Percentiles rank a stretch among this genome's conserved stretches.
Conservation (phyloP, 2,113 vertebrate species). For the Vulpes vulpes region DNA sequence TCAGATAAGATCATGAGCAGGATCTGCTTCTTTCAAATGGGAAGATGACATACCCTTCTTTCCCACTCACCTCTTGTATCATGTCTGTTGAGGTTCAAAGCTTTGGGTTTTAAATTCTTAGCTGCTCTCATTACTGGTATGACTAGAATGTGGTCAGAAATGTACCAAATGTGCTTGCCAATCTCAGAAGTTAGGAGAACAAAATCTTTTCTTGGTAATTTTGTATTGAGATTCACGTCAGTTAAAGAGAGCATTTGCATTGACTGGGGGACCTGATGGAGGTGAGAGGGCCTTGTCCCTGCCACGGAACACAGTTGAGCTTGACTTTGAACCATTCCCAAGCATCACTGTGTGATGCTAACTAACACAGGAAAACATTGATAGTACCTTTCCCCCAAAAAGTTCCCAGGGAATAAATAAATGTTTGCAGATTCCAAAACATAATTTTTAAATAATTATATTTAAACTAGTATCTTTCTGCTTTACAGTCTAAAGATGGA, state of each 20-base stretch:
- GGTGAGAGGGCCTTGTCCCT: neutral
- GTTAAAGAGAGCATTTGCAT: neutral
- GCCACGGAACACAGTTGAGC: neutral
- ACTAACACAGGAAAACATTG: neutral
- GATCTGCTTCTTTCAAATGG: neutral
- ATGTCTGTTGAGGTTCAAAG: constrained; percentile 66
- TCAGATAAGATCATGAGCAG: neutral
- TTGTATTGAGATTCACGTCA: accelerated
- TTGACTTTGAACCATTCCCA: neutral
- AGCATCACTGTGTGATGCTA: neutral
- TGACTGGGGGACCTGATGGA: neutral
- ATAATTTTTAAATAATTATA: neutral
- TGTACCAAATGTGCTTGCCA: neutral
- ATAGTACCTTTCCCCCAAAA: neutral
- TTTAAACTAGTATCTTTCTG: neutral
- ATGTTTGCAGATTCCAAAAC: neutral
- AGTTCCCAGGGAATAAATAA: neutral
- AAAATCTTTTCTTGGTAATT: accelerated
- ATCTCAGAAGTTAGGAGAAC: neutral
- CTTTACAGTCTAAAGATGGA: neutral
- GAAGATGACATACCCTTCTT: neutral
- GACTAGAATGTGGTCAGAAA: neutral
- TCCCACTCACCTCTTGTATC: neutral
- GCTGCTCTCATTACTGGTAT: constrained; percentile 48
- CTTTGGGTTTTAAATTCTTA: constrained; percentile 69